Evolutionary conservation across 2,888 invertebrate genomes (phyloP), one percentile per base, ranked within the genome.

Genomic region (Ischnura elegans): DNA sequence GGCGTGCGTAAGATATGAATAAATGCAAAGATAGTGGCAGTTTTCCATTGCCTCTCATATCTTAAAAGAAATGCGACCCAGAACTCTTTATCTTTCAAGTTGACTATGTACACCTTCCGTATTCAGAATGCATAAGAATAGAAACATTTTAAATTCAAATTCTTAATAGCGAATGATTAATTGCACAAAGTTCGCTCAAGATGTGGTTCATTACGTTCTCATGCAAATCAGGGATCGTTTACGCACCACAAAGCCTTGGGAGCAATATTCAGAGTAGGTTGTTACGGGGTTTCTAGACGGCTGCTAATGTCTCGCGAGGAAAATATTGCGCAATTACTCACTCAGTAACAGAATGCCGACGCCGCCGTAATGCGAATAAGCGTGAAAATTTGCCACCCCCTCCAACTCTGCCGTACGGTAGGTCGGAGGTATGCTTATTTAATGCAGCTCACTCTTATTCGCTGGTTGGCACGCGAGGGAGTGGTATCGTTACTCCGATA

Each of bases 321-420:
- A 76, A 76, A 76, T 76, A 76, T 76, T 76, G 36, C 76, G 8
- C 76, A 76, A 76, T 76, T 36, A 36, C 13, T 76, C 76, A 76
- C 76, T 13, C 76, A 36, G 0, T 76, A 29, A 76, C 76, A 76
- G 76, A 36, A 76, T 10, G n/a, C 61, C 61, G 61, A n/a, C 51
- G 51, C 47, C 61, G 61, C 66, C 66, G 8, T 29, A 76, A 76
- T 61, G 76, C 29, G 36, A 76, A 76, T 76, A 13, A 36, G 76
- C 76, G 10, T 76, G 76, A 76, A 36, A 36, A 36, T 76, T 3
- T 36, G 36, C 76, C 76, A 76, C 29, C 76, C 36, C 5, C n/a
- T n/a, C n/a, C n/a, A n/a, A n/a, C n/a, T n/a, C n/a, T n/a, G n/a
- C n/a, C n/a, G n/a, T n/a, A n/a, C n/a, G n/a, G n/a, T n/a, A n/a